Conservation (phyloP, 2,113 vertebrate genomes). For the Bubo scandiacus region DNA sequence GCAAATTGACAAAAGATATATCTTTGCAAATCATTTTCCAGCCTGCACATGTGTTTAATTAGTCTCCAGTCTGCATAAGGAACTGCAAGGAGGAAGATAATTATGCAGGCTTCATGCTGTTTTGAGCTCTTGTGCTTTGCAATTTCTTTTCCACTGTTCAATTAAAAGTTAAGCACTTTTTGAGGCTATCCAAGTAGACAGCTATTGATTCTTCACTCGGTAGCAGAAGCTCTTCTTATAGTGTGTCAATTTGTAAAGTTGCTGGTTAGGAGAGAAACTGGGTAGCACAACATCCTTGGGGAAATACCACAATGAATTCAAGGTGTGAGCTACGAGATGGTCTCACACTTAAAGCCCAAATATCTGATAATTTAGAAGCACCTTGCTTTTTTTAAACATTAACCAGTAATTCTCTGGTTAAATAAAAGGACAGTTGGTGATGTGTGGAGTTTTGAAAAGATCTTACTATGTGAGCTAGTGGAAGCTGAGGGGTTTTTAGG, state of each 20-base stretch:
- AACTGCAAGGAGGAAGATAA: constrained; percentile 51
- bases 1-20: not conserved
- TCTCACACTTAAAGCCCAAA: not conserved
- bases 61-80: constrained; percentile 33
- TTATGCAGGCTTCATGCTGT: constrained; percentile 42
- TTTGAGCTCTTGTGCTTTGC: constrained; percentile 31
- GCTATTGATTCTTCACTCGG: constrained; percentile 48
- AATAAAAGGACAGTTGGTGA: not conserved
- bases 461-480: not conserved
- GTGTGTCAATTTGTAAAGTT: constrained; percentile 9
- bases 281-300: not conserved
- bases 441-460: not conserved
- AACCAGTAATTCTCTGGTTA: not conserved
- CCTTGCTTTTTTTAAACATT: not conserved
- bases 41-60: constrained; percentile 48
- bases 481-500: not conserved
- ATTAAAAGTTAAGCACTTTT: constrained; percentile 61
- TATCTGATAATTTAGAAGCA: not conserved
- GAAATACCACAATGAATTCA: not conserved
- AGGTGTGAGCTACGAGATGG: not conserved
- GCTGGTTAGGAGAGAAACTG: not conserved
- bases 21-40: constrained; percentile 2
- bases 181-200: constrained; percentile 35
- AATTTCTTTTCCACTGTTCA: constrained; percentile 19
- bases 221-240: not conserved